Evolutionary conservation across 1,140 invertebrate species (phyloP), one percentile per base, ranked within the genome.

Genomic region (Danaus melanippus): DNA sequence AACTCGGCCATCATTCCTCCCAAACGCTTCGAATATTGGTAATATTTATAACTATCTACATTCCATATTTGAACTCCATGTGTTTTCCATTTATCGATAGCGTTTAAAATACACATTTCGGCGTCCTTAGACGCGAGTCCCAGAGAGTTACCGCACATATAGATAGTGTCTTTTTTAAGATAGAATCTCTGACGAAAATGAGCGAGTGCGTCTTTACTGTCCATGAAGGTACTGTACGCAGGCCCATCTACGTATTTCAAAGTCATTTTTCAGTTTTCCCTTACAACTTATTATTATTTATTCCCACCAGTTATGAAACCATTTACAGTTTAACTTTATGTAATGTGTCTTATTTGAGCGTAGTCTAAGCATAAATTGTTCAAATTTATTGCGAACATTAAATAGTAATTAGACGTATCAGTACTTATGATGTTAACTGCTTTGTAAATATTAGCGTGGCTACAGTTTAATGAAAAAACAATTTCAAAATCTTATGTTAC

Each of bases 61-160:
- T 61, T 71, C 78, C 78, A 86, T 10, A 83, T 72, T 41, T 75
- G 67, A 0, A 84, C 61, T 0, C 76, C 78, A 56, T 83, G 66
- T 7, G 62, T 62, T 60, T 80, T 85, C 82, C 82, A 85, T 32
- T 60, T 60, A 9, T 76, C 62, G 8, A 84, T 47, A 0, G 59
- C 69, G 7, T 66, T 49, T 9, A 66, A 10, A 3, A 76, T 54
- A 8, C 56, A 53, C 43, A 71, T 60, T 56, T 80, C 79, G 0
- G 82, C 70, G 50, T 83, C 79, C 41, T 69, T 78, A 8, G 74
- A 79, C 7, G 71, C 67, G 10, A 81, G 60, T 1, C 83, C 83
- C 17, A 84, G 52, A 0, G 81, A 82, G 48, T 86, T 84, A 0
- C 83, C 83, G 41, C 78, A 83, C 68, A 86, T 69, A 58, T 84